Evolutionary conservation across 1,140 invertebrate genomes (phyloP), one percentile per base, ranked within the genome.

Genomic region (honey bee (Apis mellifera)): DNA sequence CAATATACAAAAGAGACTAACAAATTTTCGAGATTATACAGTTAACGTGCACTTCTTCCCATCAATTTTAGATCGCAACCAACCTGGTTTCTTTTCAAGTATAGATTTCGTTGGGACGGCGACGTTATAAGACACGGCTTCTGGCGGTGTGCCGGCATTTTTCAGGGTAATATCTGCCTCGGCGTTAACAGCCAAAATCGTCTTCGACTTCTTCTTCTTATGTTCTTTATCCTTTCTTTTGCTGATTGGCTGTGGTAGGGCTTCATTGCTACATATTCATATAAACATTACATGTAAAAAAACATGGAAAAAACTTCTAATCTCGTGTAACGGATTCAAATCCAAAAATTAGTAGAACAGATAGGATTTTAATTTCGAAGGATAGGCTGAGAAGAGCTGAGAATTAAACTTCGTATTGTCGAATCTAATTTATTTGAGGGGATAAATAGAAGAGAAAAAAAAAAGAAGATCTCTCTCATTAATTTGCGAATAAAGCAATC

Each of bases 131-230:
- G 84, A 81, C 15, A 84, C 32, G 7, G 70, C 71, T 80, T 91
- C 83, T 26, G 80, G 80, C 54, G 82, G 69, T 54, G 84, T 73
- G 42, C 71, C 84, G 32, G 52, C 79, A 64, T 74, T 89, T 68
- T 90, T 91, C 60, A 79, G 66, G 11, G 50, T 70, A 66, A 82
- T 84, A 62, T 89, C 83, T 83, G 86, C 82, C 66, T 87, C 85
- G 13, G 55, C 62, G 52, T 87, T 89, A 17, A 84, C 50, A 57
- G 77, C 42, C 60, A 88, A 83, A 60, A 79, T 70, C 26, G 85
- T 65, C 74, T 94, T 94, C 21, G 86, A 91, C 82, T 95, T 95
- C 86, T 95, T 95, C 90, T 94, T 94, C 89, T 95, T 95, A 75
- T 94, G 91, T 15, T 94, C 94, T 84, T 95, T 95, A 54, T 94